These are phyloP conservation scores for Drosophila setifemur DNA, from an alignment of 1,140 invertebrate genomes.

Conservation along the genomic window DNA sequence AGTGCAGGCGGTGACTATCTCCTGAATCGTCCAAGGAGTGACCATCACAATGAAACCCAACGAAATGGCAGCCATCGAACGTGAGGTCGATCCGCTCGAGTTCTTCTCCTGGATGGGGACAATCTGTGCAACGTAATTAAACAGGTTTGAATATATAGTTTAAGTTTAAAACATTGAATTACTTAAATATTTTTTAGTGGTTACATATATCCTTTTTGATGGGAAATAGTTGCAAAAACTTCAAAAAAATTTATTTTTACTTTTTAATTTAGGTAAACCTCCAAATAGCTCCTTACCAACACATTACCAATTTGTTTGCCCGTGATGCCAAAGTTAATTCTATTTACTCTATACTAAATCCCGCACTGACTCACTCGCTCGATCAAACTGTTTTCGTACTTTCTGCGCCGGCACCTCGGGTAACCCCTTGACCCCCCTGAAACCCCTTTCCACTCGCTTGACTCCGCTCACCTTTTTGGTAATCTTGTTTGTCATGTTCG, in stretches of 20 bases:
- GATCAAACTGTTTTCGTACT: not conserved
- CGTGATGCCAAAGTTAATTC: slow-evolving; percentile 9
- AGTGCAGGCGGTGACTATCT: slow-evolving; percentile 93
- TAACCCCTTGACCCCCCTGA: too few relatives aligned
- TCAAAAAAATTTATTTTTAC: too few relatives aligned
- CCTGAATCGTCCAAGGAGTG: slow-evolving; percentile 93
- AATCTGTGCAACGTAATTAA: slow-evolving; percentile 83
- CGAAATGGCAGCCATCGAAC: slow-evolving; percentile 94
- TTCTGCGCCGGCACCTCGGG: not conserved
- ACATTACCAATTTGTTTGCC: slow-evolving; percentile 30
- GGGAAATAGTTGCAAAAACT: too few relatives aligned
- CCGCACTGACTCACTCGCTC: not conserved
- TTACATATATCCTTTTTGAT: too few relatives aligned
- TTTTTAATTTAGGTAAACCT: not conserved
- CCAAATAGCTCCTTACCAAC: not conserved
- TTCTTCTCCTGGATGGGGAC: slow-evolving; percentile 87
- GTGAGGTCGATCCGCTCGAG: slow-evolving; percentile 89
- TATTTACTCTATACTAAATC: slow-evolving; percentile 42
- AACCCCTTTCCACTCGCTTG: not conserved
- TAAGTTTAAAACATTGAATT: too few relatives aligned
- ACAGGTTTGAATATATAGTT: not conserved
- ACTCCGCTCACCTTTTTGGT: slow-evolving; percentile 74
- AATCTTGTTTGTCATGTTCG: slow-evolving; percentile 78
- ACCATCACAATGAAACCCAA: slow-evolving; percentile 94
- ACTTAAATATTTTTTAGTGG: too few relatives aligned